These are phyloP conservation scores for Diplosoma virens DNA, from an alignment of 23 tunicate genomes.

Conservation along the genomic window DNA sequence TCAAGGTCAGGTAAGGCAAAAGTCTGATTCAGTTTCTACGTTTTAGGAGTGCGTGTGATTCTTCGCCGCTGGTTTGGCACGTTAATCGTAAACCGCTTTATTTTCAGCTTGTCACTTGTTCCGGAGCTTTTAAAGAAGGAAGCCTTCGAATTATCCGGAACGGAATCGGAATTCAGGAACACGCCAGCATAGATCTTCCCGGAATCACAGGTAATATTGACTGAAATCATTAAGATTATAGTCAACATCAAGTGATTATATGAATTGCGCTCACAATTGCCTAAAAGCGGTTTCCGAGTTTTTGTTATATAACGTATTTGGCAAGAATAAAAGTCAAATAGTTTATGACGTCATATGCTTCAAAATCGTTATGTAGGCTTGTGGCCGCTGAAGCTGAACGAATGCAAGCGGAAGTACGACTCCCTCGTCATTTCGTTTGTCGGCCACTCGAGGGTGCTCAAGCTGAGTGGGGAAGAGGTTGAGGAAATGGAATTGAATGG, in stretches of 20 bases:
- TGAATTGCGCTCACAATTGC: no score
- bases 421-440: conserved; percentile 86
- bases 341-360: no score
- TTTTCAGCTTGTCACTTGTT: conserved; percentile 78
- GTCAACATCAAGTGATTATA: no score
- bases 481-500: conserved; percentile 86
- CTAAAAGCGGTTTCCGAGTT: no score
- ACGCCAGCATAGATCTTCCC: conserved; percentile 92
- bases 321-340: no score
- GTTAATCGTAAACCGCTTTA: no score
- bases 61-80: no score
- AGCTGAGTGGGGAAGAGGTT: conserved; percentile 83
- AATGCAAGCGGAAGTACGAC: conserved; percentile 52
- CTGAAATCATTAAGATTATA: no score
- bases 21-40: no score
- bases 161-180: conserved; percentile 99
- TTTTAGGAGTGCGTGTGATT: no score
- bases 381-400: conserved; percentile 67
- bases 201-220: conserved; percentile 66
- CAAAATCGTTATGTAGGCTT: conserved; percentile 35
- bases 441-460: conserved; percentile 81
- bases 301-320: no score
- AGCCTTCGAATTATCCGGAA: conserved; percentile 89
- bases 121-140: conserved; percentile 92
- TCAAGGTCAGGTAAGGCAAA: conserved; percentile 68